phyloP scores from a whole-genome alignment of 2,113 vertebrate genomes.

The Siniperca knerii region DNA sequence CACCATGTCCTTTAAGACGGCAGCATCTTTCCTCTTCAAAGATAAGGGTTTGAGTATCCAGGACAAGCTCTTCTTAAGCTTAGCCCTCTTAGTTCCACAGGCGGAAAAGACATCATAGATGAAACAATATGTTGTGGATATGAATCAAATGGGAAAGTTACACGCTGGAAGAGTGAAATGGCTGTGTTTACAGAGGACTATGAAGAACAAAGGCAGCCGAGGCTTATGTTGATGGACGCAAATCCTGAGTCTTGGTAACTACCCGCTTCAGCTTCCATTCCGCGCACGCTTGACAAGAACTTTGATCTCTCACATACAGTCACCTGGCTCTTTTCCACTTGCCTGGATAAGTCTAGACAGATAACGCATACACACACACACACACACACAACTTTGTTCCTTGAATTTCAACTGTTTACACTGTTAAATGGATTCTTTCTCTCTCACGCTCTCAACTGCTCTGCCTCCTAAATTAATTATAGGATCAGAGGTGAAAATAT shows the following conservation, averaged over 20 bases:
- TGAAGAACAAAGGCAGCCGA: slow-evolving; percentile 69
- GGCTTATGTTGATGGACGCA: slow-evolving; percentile 82
- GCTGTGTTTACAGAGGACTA: slow-evolving; percentile 59
- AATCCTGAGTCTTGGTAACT: slow-evolving; percentile 82
- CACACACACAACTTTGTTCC: slow-evolving; percentile 42
- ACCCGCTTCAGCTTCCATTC: slow-evolving; percentile 61
- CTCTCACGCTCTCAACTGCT: not conserved
- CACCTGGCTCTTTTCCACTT: slow-evolving; percentile 63
- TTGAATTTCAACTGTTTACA: slow-evolving; percentile 51
- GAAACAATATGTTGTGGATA: slow-evolving; percentile 63
- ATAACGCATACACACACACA: slow-evolving; percentile 18
- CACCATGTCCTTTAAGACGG: slow-evolving; percentile 58
- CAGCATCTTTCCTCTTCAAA: slow-evolving; percentile 49
- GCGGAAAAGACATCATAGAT: slow-evolving; percentile 38
- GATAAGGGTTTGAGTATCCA: slow-evolving; percentile 70
- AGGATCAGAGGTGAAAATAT: slow-evolving; percentile 2
- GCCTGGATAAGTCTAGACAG: slow-evolving; percentile 67
- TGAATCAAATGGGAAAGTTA: slow-evolving; percentile 60
- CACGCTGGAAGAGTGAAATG: slow-evolving; percentile 14
- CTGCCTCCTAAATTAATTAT: slow-evolving; percentile 19
- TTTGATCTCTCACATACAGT: slow-evolving; percentile 77
- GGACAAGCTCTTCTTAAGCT: slow-evolving; percentile 63
- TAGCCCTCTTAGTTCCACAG: slow-evolving; percentile 50
- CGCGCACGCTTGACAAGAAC: slow-evolving; percentile 55
- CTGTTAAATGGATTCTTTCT: slow-evolving; percentile 12